Base-by-base conservation (phyloP, 1,140 invertebrate genomes). In the Nasonia longicornis region DNA sequence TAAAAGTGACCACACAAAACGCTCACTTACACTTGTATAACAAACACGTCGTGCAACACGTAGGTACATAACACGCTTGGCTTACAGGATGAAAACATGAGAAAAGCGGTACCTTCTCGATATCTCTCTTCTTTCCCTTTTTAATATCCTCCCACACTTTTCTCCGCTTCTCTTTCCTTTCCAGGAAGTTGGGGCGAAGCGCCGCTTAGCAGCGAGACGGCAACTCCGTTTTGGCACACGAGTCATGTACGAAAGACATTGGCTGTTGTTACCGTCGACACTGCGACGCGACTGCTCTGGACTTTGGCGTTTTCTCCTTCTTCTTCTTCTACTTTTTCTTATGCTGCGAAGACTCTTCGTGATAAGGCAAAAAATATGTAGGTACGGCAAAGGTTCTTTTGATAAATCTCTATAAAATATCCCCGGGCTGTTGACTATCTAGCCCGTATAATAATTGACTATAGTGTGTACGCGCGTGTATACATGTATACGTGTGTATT, bases 361-460 rank as follows among this genome's bases (percentile, higher is more conserved):
- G 78, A 74, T 66, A 80, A 80, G 78, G 78, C 78, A 73, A 74
- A 80, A 72, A 42, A 80, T 35, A 72, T 72, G 52, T 20, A 35
- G 38, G 31, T 72, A 48, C 52, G 42, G 14, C 31, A 29, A 35
- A 38, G 71, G 20, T 72, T 71, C 64, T 84, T 79, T 76, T 82
- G 82, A 84, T 82, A 85, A 75, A 84, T 70, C 14, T 77, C 58
- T 84, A 85, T 75, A 85, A 86, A 86, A 84, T 84, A 83, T 83
- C 79, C 74, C 22, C 12, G 20, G 74, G 84, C 84, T 63, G 80
- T 75, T 20, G 52, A 63, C 38, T 75, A 11, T 80, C 77, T 82
- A 80, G 73, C 80, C 80, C 73, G 74, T 79, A 81, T 66, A 38
- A 83, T 86, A 86, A 86, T 85, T 86, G 84, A 85, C 83, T 80